These are phyloP conservation scores for Epirrita christyi DNA, from an alignment of 2,888 invertebrate genomes.

Conservation along the genomic window DNA sequence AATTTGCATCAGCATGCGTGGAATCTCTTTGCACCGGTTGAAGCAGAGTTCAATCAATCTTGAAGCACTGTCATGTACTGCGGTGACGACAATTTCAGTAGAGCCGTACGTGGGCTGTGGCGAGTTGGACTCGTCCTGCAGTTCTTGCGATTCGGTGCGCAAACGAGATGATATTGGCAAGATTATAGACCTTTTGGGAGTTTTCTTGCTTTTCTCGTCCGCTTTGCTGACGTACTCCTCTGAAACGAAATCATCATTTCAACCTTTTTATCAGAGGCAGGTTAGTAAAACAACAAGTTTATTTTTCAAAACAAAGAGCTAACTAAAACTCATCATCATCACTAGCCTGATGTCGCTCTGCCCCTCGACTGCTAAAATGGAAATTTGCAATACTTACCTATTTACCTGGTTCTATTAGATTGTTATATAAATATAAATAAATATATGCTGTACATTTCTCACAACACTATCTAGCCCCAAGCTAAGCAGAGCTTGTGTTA, in stretches of 20 bases:
- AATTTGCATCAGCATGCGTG: constrained; percentile 43
- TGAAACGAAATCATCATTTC: constrained; percentile 13
- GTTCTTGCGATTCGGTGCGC: neutral
- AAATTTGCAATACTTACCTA: too few relatives aligned
- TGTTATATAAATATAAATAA: too few relatives aligned
- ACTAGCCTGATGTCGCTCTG: too few relatives aligned
- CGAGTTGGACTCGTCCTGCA: neutral
- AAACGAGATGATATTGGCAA: neutral
- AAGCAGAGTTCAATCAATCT: constrained; percentile 40
- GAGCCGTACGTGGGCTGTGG: neutral
- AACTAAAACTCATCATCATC: too few relatives aligned
- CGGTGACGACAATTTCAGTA: constrained; percentile 3
- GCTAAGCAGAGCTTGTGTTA: too few relatives aligned
- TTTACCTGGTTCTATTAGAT: too few relatives aligned
- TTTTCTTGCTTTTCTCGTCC: constrained; percentile 25
- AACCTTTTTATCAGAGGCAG: neutral
- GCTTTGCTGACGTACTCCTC: constrained; percentile 36
- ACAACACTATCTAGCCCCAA: too few relatives aligned
- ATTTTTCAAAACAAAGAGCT: too few relatives aligned
- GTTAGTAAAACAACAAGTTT: too few relatives aligned
- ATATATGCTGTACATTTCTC: too few relatives aligned
- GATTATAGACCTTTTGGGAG: constrained; percentile 1
- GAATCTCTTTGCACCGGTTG: constrained; percentile 26
- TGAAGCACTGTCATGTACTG: constrained; percentile 26
- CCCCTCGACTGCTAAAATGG: too few relatives aligned